phyloP scores from a whole-genome alignment of 2,888 invertebrate genomes.

The Bombyx huttoni region DNA sequence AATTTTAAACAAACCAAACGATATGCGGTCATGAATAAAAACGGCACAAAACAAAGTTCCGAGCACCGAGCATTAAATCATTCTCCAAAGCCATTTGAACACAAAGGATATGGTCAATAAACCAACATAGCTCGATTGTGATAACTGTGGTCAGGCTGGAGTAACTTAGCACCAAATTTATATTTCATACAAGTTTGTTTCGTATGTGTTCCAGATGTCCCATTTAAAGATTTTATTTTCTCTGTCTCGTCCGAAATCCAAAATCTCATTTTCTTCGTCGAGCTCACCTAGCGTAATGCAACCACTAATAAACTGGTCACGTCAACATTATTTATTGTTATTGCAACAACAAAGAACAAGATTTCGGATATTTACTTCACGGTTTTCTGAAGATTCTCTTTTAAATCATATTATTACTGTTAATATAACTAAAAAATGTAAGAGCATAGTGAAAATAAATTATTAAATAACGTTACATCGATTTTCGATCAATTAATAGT shows the following conservation, averaged over 20 bases:
- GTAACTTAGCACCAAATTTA: constrained; percentile 36
- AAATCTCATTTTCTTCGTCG: constrained; percentile 35
- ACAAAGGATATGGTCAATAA: constrained; percentile 61
- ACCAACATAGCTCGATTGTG: constrained; percentile 44
- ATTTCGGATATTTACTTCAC: constrained; percentile 9
- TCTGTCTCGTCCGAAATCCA: constrained; percentile 31
- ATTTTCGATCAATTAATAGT: background rate
- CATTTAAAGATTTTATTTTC: constrained; percentile 30
- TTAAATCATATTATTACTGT: too few species aligned
- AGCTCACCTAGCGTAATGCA: constrained; percentile 44
- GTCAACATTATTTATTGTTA: constrained; percentile 65
- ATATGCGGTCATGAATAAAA: constrained; percentile 36
- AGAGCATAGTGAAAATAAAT: background rate
- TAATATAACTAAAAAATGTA: background rate
- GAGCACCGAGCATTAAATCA: constrained; percentile 46
- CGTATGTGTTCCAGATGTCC: constrained; percentile 29
- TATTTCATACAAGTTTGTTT: constrained; percentile 24
- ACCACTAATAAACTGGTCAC: constrained; percentile 64
- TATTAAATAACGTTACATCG: background rate
- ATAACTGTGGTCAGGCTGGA: constrained; percentile 31
- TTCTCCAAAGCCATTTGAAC: constrained; percentile 46
- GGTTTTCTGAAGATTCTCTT: too few species aligned
- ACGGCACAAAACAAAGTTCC: constrained; percentile 27
- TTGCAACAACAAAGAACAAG: constrained; percentile 50
- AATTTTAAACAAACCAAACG: background rate